Conservation (phyloP, 2,888 invertebrate genomes). For the Ennomos fuscantarius region DNA sequence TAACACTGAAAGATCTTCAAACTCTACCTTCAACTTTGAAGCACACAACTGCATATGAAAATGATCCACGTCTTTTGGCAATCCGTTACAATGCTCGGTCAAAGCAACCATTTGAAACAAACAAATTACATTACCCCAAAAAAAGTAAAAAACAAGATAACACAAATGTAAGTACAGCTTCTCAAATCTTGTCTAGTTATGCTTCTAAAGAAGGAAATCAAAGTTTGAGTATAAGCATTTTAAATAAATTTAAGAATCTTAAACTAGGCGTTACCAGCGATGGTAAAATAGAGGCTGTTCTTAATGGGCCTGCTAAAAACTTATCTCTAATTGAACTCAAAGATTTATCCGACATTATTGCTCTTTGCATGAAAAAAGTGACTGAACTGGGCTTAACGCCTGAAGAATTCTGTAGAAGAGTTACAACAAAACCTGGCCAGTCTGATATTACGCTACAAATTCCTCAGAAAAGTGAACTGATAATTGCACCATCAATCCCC, state of each 20-base stretch:
- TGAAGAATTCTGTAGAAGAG: slow-evolving; percentile 29
- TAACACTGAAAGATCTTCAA: background rate
- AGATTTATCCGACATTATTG: slow-evolving; percentile 44
- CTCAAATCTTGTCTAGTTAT: background rate
- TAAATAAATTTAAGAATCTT: slow-evolving; percentile 20
- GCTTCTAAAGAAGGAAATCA: background rate
- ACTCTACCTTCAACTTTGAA: slow-evolving; percentile 3
- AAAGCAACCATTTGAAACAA: background rate
- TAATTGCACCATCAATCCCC: background rate
- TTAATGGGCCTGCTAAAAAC: slow-evolving; percentile 32
- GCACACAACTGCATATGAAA: slow-evolving; percentile 11
- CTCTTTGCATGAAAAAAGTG: slow-evolving; percentile 42
- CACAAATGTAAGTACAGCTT: background rate
- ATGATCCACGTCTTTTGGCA: background rate
- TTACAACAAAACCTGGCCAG: slow-evolving; percentile 15
- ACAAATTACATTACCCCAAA: background rate
- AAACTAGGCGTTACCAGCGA: slow-evolving; percentile 17
- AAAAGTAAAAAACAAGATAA: background rate
- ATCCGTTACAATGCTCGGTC: slow-evolving; percentile 7
- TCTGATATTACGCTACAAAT: background rate
- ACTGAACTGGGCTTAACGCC: slow-evolving; percentile 24
- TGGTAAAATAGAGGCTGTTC: slow-evolving; percentile 27
- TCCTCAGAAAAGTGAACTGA: background rate
- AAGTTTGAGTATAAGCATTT: slow-evolving; percentile 7
- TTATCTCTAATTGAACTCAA: slow-evolving; percentile 43